Conservation (phyloP, 2,797 vertebrate genomes). For the Dendrocincla fuliginosa region DNA sequence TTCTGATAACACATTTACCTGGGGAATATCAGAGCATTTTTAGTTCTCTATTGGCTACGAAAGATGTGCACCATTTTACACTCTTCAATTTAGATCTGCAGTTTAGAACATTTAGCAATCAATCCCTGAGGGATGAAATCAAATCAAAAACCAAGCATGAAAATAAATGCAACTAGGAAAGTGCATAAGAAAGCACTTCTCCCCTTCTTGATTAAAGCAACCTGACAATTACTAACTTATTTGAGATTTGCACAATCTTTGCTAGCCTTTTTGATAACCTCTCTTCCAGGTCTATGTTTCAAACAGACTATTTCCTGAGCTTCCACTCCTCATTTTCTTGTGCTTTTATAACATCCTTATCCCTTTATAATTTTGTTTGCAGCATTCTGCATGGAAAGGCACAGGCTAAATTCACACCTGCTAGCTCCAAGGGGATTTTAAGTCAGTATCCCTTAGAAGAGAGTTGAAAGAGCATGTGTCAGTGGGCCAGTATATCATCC, state of each 20-base stretch:
- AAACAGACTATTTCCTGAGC: background rate
- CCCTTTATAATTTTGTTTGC: background rate
- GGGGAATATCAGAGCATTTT: background rate
- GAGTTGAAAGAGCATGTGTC: conserved; percentile 20
- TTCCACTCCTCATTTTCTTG: background rate
- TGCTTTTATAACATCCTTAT: background rate
- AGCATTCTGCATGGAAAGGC: background rate
- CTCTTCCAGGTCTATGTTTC: background rate
- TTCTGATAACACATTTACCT: background rate
- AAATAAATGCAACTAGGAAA: background rate
- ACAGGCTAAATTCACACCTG: background rate
- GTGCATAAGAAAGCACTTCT: background rate
- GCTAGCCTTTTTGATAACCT: background rate
- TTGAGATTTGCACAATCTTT: background rate
- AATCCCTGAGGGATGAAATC: background rate
- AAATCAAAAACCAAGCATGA: background rate
- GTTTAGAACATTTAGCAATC: background rate
- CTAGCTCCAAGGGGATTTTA: background rate
- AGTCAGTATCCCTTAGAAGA: background rate
- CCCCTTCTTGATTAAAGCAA: background rate
- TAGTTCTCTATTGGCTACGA: background rate
- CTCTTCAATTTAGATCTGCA: background rate
- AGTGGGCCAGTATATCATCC: conserved; percentile 40
- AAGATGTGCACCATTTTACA: background rate
- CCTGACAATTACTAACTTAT: background rate